These are phyloP conservation scores for Callocephalon fimbriatum DNA, from an alignment of 2,113 vertebrate species.

Conservation along the genomic window DNA sequence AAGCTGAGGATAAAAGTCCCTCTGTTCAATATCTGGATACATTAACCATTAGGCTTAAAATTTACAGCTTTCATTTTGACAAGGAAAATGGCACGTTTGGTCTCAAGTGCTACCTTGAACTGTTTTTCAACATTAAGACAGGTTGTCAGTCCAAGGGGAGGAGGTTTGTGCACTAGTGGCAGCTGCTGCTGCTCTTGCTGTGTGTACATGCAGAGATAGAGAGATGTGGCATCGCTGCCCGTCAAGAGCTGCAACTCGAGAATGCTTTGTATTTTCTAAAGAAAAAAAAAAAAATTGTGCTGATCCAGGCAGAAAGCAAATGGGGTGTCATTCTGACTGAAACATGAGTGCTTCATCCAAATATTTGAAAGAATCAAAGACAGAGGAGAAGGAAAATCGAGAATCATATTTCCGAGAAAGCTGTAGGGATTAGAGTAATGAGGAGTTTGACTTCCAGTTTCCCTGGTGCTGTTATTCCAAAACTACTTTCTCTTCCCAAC, in stretches of 20 bases:
- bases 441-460: constrained; percentile 23
- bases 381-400: not conserved
- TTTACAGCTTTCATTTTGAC: constrained; percentile 83
- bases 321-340: not conserved
- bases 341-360: not conserved
- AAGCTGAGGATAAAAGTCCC: constrained; percentile 80
- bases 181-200: constrained; percentile 38
- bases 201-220: not conserved
- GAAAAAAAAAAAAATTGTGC: not conserved
- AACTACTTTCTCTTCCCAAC: not conserved
- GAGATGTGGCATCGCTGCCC: not conserved
- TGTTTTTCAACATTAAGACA: constrained; percentile 76
- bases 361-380: not conserved
- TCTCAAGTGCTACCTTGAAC: constrained; percentile 77
- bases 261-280: not conserved
- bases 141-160: constrained; percentile 70
- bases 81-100: constrained; percentile 81
- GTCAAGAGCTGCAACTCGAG: not conserved
- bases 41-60: constrained; percentile 82
- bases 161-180: constrained; percentile 50
- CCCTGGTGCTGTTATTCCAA: not conserved
- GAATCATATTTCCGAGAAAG: not conserved
- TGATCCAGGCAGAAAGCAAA: not conserved
- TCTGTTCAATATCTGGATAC: constrained; percentile 82
- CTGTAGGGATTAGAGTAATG: constrained; percentile 17